phyloP scores from a whole-genome alignment of 1,140 invertebrate genomes.

The Drosophila pachea region DNA sequence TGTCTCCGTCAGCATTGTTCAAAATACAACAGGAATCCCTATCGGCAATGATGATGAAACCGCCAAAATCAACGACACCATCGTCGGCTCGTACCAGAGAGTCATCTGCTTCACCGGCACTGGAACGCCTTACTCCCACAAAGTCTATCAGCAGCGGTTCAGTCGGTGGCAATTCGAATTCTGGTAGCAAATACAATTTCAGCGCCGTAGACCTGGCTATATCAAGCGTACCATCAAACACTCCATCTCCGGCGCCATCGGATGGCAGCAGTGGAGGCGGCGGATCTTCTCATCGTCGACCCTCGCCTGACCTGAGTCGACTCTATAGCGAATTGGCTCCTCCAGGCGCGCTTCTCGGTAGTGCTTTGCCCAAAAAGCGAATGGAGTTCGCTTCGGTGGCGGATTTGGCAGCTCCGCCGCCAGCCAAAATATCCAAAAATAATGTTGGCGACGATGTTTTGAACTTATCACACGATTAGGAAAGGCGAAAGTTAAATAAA shows the following conservation, averaged over 20 bases:
- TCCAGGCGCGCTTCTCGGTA: constrained; percentile 51
- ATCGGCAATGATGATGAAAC: constrained; percentile 80
- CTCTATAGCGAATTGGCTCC: constrained; percentile 69
- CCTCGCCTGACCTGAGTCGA: constrained; percentile 70
- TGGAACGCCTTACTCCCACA: constrained; percentile 76
- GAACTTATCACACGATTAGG: constrained; percentile 70
- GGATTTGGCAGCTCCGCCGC: constrained; percentile 76
- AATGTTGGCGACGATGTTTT: constrained; percentile 80
- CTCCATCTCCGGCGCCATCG: constrained; percentile 70
- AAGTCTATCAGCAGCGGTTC: constrained; percentile 54
- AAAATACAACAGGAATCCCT: constrained; percentile 80
- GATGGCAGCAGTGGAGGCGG: constrained; percentile 72
- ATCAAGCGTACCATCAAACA: constrained; percentile 77
- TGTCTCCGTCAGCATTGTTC: constrained; percentile 80
- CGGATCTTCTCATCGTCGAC: constrained; percentile 62
- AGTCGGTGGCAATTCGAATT: constrained; percentile 68
- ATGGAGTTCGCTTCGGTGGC: constrained; percentile 78
- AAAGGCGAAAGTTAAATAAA: constrained; percentile 23
- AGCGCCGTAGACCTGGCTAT: constrained; percentile 79
- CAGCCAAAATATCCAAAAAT: constrained; percentile 82
- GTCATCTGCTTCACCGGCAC: constrained; percentile 74
- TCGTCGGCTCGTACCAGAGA: constrained; percentile 70
- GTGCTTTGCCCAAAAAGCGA: constrained; percentile 70
- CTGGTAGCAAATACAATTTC: constrained; percentile 78
- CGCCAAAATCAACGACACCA: constrained; percentile 71